Percentiles rank a stretch among this genome's conserved stretches.
Conservation (phyloP, 2,797 vertebrate genomes). For the Poeciliopsis presidionis region DNA sequence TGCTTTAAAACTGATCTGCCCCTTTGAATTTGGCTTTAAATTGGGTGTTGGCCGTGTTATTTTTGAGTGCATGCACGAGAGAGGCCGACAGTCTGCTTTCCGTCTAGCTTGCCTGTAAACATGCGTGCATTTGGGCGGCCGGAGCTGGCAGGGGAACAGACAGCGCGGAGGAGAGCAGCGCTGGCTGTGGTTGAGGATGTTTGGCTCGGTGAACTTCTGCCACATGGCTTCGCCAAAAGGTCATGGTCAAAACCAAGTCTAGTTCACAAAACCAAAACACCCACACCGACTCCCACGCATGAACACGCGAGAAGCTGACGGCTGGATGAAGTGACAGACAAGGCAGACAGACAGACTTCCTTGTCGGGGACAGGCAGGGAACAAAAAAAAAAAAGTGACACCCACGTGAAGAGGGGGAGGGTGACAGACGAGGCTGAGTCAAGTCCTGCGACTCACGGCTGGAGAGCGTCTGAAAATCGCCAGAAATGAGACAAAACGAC, state of each 20-base stretch:
- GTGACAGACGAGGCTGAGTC: constrained; percentile 49
- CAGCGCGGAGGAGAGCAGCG: constrained; percentile 53
- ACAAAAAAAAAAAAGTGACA: constrained; percentile 30
- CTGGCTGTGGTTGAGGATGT: constrained; percentile 56
- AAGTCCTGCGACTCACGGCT: constrained; percentile 9
- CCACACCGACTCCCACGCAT: constrained; percentile 51
- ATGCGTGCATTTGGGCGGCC: constrained; percentile 42
- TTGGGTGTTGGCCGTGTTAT: constrained; percentile 15
- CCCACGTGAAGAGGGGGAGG: constrained; percentile 52
- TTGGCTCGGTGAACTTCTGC: constrained; percentile 67
- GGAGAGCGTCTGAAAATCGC: constrained; percentile 36
- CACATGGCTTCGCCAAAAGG: constrained; percentile 73
- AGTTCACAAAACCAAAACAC: constrained; percentile 61
- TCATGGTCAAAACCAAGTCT: constrained; percentile 68
- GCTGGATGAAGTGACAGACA: constrained; percentile 37
- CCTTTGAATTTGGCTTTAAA: constrained; percentile 19
- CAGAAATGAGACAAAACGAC: constrained; percentile 29
- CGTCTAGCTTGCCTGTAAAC: constrained; percentile 48
- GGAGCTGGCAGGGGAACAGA: constrained; percentile 55
- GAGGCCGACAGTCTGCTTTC: constrained; percentile 35
- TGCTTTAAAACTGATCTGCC: background rate
- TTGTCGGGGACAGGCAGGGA: constrained; percentile 44
- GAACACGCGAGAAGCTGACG: constrained; percentile 5
- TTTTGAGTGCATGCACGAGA: constrained; percentile 25
- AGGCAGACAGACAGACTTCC: constrained; percentile 49